These are phyloP conservation scores for Brachionus rubens DNA, from an alignment of 1,140 invertebrate genomes.

Conservation along the genomic window DNA sequence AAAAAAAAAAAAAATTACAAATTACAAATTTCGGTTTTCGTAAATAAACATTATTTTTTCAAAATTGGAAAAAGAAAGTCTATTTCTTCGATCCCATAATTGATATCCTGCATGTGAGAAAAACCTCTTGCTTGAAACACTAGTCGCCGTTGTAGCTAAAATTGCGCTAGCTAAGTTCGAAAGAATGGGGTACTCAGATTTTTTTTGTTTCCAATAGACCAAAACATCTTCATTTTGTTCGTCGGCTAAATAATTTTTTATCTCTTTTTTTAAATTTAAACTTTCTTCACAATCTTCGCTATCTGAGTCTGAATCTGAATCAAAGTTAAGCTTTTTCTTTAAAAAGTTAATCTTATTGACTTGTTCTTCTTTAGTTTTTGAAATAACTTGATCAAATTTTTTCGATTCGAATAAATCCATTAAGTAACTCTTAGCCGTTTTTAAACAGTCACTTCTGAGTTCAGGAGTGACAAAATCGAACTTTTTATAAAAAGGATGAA, in stretches of 20 bases:
- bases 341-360: too few relatives aligned
- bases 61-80: background rate
- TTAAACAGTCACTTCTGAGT: too few relatives aligned
- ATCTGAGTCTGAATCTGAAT: constrained; percentile 6
- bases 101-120: background rate
- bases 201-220: background rate
- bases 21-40: constrained; percentile 5
- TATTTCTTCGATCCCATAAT: background rate
- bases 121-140: background rate
- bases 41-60: constrained; percentile 3
- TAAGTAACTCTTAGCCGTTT: too few relatives aligned
- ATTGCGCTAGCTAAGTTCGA: background rate
- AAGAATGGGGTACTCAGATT: background rate
- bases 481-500: too few relatives aligned
- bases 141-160: background rate
- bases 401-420: too few relatives aligned
- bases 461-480: too few relatives aligned
- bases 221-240: background rate
- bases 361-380: too few relatives aligned
- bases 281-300: constrained; percentile 3
- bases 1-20: background rate
- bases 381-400: too few relatives aligned
- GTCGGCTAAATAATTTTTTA: constrained; percentile 7
- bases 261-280: background rate
- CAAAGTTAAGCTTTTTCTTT: too few relatives aligned